phyloP scores from a whole-genome alignment of 2,797 vertebrate genomes.

The Gephyroberyx darwinii region DNA sequence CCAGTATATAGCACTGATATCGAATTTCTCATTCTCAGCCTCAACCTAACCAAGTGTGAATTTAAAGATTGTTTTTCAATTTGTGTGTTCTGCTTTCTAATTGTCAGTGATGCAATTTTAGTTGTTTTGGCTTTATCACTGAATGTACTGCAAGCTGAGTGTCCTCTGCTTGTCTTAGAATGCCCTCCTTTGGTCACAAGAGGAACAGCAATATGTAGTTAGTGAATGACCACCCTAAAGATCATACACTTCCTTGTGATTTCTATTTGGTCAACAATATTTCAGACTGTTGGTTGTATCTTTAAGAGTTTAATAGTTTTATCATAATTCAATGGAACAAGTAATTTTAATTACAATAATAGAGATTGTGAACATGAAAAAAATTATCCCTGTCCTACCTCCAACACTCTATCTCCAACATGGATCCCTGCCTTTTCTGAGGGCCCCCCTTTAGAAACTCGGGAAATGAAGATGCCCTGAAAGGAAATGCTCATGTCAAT shows the following conservation, averaged over 20 bases:
- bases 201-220: conserved; percentile 48
- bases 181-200: conserved; percentile 68
- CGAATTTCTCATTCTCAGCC: neutral
- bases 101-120: neutral
- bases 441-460: conserved; percentile 78
- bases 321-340: neutral
- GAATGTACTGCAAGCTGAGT: neutral
- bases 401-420: conserved; percentile 79
- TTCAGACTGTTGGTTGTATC: neutral
- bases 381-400: conserved; percentile 70
- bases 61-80: neutral
- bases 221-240: no score
- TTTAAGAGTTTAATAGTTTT: neutral
- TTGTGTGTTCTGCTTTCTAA: neutral
- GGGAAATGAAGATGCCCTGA: conserved; percentile 83
- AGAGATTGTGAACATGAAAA: neutral
- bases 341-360: neutral
- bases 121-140: neutral
- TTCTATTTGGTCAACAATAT: conserved; percentile 6
- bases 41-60: neutral
- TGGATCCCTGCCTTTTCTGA: conserved; percentile 81
- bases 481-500: conserved; percentile 43
- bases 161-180: conserved; percentile 49
- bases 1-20: neutral
- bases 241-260: neutral